phyloP scores from a whole-genome alignment of 2,797 vertebrate genomes.

The Leptatherina wallacei region DNA sequence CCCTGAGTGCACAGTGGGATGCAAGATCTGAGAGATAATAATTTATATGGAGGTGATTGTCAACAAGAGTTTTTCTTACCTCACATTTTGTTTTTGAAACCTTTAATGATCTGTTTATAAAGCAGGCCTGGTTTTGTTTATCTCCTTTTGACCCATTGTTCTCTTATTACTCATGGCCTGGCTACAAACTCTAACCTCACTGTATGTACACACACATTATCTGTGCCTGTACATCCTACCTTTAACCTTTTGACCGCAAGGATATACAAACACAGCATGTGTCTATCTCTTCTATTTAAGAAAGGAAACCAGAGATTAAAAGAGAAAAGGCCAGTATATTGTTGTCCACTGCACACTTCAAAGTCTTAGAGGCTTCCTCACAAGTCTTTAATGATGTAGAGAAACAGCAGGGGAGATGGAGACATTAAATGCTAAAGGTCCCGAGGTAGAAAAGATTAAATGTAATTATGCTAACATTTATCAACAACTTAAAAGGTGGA shows the following conservation, averaged over 20 bases:
- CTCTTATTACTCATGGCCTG: conserved; percentile 59
- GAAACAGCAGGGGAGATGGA: conserved; percentile 68
- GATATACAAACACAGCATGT: conserved; percentile 39
- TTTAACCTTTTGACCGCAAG: conserved; percentile 53
- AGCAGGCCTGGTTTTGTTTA: conserved; percentile 84
- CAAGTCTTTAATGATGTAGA: conserved; percentile 79
- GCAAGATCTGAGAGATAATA: conserved; percentile 30
- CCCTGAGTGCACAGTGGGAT: conserved; percentile 23
- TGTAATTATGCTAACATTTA: conserved; percentile 66
- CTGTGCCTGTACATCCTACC: conserved; percentile 29
- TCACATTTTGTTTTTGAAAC: conserved; percentile 72
- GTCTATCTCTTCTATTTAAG: conserved; percentile 39
- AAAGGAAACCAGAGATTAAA: conserved; percentile 59
- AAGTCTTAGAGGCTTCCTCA: conserved; percentile 70
- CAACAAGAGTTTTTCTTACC: conserved; percentile 29
- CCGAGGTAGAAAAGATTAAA: conserved; percentile 70
- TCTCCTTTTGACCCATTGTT: conserved; percentile 81
- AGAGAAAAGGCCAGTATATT: conserved; percentile 58
- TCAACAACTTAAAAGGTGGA: conserved; percentile 33
- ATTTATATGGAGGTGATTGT: conserved; percentile 62
- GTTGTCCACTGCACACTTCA: conserved; percentile 76
- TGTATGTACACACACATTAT: conserved; percentile 31
- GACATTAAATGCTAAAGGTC: conserved; percentile 68
- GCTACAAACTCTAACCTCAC: conserved; percentile 30
- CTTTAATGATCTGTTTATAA: conserved; percentile 71